Evolutionary conservation across 2,888 invertebrate genomes (phyloP).

Genomic region (Erebia palarica): DNA sequence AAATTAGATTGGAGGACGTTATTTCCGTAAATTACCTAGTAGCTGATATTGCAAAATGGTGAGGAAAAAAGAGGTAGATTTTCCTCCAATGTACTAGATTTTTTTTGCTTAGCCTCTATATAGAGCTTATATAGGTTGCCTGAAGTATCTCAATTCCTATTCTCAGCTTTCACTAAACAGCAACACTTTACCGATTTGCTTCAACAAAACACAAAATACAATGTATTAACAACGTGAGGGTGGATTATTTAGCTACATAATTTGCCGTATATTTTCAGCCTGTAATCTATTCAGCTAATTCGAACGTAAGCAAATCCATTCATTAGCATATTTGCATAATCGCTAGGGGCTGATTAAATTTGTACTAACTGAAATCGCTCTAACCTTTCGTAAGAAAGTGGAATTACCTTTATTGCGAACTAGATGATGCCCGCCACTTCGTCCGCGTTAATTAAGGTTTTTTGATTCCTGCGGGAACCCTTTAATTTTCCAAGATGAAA

Average conservation of each 20-base stretch:
- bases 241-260: constrained; percentile 27
- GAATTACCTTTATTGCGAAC: constrained; percentile 14
- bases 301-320: constrained; percentile 65
- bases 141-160: too few relatives aligned
- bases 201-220: background rate
- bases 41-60: too few relatives aligned
- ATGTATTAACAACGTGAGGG: constrained; percentile 14
- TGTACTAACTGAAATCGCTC: constrained; percentile 55
- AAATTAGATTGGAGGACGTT: too few relatives aligned
- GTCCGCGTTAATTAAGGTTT: too few relatives aligned
- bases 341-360: constrained; percentile 69
- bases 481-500: too few relatives aligned
- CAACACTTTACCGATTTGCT: background rate
- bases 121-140: too few relatives aligned
- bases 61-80: too few relatives aligned
- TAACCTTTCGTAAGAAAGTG: constrained; percentile 38
- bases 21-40: too few relatives aligned
- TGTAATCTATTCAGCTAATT: constrained; percentile 54
- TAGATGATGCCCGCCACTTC: too few relatives aligned
- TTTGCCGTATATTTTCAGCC: constrained; percentile 44
- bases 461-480: background rate
- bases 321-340: constrained; percentile 71
- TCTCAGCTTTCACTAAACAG: too few relatives aligned
- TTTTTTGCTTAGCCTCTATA: too few relatives aligned
- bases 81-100: too few relatives aligned